Base-by-base conservation (phyloP, 2,797 vertebrate genomes). In the Lepus oiostolus region DNA sequence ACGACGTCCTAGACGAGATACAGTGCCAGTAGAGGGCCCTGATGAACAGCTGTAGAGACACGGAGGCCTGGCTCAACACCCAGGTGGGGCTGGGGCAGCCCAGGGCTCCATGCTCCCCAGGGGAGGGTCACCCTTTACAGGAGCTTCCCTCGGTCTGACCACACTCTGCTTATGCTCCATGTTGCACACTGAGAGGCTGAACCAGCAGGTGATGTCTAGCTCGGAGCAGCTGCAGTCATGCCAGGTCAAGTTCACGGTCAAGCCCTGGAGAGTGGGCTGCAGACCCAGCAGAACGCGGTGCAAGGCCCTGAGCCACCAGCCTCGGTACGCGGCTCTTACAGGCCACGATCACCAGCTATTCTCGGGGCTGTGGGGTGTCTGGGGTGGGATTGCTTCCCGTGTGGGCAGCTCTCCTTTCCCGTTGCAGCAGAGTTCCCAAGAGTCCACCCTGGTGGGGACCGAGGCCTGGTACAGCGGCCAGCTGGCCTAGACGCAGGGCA, bases 381-480 rank as follows among this genome's bases (percentile, higher is more conserved):
- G 71, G 52, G 83, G 16, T 3, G 17, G 84, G 52, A 28, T 54
- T 32, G 58, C 85, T 67, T 84, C 52, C 60, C 1, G 0, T 14
- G 0, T 14, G 0, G 71, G 10, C 62, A 67, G 21, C 9, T 67
- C 17, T 24, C 68, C 47, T 90, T 72, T 74, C 42, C 86, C 26
- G 12, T 7, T n/a, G 14, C 65, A 99, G 99, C 98, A 99, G 98
- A 94, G 95, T 3, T 98, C 99, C 7, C 94, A 99, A n/a, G 99
- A 99, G 87, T 86, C 1, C 60, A 97, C 97, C 0, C 96, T 99
- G 63, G 62, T 54, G 0, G 98, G 99, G 3, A 97, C 98, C 0
- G 98, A 99, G 96, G 86, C 7, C 54, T 98, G 98, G 24, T 99
- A 98, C 9, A 21, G 97, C 75, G 88, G 94, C 21, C 98, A 98